Conservation (phyloP, 2,797 vertebrate genomes). For the Trachops cirrhosus region DNA sequence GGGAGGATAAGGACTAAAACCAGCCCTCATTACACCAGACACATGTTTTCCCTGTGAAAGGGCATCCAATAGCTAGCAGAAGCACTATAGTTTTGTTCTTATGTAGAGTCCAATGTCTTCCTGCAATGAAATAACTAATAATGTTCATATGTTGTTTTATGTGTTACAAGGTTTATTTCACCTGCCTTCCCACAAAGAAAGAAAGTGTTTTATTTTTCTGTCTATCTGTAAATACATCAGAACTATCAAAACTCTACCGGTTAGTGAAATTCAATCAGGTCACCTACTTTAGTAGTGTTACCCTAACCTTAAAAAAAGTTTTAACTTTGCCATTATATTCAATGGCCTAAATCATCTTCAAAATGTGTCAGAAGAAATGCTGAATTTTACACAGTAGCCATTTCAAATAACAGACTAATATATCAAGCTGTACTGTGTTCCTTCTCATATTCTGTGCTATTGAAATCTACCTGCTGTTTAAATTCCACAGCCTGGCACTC, state of each 20-base stretch:
- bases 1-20: neutral
- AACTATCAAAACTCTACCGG: neutral
- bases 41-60: neutral
- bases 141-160: neutral
- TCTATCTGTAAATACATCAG: neutral
- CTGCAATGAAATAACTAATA: neutral
- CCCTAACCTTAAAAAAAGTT: constrained; percentile 46
- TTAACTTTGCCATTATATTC: constrained; percentile 52
- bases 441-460: constrained; percentile 20
- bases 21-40: neutral
- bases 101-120: neutral
- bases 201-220: neutral
- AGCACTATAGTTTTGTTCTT: neutral
- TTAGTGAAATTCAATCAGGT: constrained; percentile 53
- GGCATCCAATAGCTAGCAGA: too few relatives aligned
- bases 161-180: neutral
- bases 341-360: constrained; percentile 47
- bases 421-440: constrained; percentile 45
- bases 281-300: constrained; percentile 49
- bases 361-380: constrained; percentile 54
- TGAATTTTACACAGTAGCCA: constrained; percentile 49
- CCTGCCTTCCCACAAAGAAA: neutral
- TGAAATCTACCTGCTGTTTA: constrained; percentile 71
- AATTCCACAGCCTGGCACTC: constrained; percentile 72
- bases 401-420: constrained; percentile 68